Conservation (phyloP, 2,888 invertebrate species). For the Macaria liturata region DNA sequence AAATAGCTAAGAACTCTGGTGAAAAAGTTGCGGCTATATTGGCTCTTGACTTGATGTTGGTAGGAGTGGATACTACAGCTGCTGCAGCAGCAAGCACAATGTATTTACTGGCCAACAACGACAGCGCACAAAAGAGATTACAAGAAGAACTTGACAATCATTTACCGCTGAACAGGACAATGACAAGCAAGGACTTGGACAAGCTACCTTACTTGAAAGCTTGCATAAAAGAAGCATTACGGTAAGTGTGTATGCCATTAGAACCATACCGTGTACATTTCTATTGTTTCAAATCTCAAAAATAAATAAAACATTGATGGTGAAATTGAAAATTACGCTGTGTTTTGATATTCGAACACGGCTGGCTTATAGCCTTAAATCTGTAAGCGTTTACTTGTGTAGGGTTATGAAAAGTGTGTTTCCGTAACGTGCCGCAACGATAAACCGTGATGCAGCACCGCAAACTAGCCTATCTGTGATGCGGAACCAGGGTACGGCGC, state of each 20-base stretch:
- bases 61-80: slow-evolving; percentile 93
- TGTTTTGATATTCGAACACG: slow-evolving; percentile 9
- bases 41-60: slow-evolving; percentile 89
- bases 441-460: slow-evolving; percentile 31
- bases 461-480: slow-evolving; percentile 40
- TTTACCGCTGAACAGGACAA: slow-evolving; percentile 79
- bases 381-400: neutral
- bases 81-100: slow-evolving; percentile 89
- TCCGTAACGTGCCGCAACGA: slow-evolving; percentile 15
- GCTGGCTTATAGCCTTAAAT: neutral
- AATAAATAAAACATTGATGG: slow-evolving; percentile 2
- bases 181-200: slow-evolving; percentile 85
- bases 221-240: slow-evolving; percentile 90
- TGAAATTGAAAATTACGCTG: neutral
- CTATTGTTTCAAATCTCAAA: neutral
- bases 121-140: slow-evolving; percentile 85
- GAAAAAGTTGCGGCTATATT: slow-evolving; percentile 86
- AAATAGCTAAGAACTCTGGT: slow-evolving; percentile 63
- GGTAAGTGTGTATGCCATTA: slow-evolving; percentile 70
- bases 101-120: slow-evolving; percentile 89
- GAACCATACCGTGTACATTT: slow-evolving; percentile 6
- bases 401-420: slow-evolving; percentile 8
- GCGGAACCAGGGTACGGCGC: slow-evolving; percentile 40
- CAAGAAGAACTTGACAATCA: slow-evolving; percentile 84
- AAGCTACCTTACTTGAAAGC: slow-evolving; percentile 88